Evolutionary conservation across 2,113 vertebrate species (phyloP), one percentile per base, ranked within the genome.

Genomic region (Varanus komodoensis): DNA sequence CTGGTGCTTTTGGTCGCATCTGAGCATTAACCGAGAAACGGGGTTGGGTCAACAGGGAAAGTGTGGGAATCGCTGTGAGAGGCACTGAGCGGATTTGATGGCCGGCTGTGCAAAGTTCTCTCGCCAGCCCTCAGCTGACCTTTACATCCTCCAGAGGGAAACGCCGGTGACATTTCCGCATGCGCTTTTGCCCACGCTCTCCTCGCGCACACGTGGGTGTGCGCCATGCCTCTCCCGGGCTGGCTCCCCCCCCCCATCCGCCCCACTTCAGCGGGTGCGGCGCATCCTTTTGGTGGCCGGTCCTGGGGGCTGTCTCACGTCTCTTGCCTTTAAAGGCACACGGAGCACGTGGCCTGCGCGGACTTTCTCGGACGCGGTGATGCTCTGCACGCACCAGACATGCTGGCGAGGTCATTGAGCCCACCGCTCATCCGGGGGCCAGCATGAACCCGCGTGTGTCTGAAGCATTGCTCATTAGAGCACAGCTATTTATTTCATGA

Each of bases 101-200:
- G 57, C 14, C 67, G 61, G 75, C 81, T 34, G 38, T 15, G 6
- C 54, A 89, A 89, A 84, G 29, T 84, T 69, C 38, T 38, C 74
- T 29, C 27, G 8, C 83, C 32, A 38, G 17, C 61, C 73, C 61
- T 3, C 17, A 27, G 12, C 21, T 17, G 82, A 89, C 64, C 89
- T 89, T 85, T 89, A 84, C 27, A 54, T 78, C 89, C 85, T 54
- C 73, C 75, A 78, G 32, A 8, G 48, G 89, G 74, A 68, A 68
- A 77, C 11, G 48, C 73, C 8, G 54, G 29, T 79, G 88, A 68
- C 88, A 67, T 89, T 84, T 89, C 54, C 14, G 2, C 27, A 64
- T 78, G 54, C 52, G 7, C 50, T 71, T 27, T 61, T 67, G 27
- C 8, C 48, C n/a, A 68, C 3, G 17, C 12, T 11, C 44, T 48